phyloP scores from a whole-genome alignment of 2,888 invertebrate genomes.

The Athalia rosae region DNA sequence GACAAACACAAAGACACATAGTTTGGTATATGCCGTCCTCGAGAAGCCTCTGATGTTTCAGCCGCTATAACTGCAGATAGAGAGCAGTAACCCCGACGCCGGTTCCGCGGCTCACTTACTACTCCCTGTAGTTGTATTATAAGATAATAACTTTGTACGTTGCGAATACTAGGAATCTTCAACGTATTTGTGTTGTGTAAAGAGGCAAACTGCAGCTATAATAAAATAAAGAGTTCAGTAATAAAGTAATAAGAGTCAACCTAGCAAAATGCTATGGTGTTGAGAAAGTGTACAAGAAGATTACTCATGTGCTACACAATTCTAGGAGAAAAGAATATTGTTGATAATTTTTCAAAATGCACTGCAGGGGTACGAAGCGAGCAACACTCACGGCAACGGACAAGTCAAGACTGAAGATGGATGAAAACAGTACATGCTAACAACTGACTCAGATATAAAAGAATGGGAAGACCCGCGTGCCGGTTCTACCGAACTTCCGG shows the following conservation, averaged over 20 bases:
- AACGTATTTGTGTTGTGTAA: background rate
- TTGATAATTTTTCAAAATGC: background rate
- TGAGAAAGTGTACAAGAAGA: background rate
- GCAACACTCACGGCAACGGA: background rate
- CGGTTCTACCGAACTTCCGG: constrained; percentile 31
- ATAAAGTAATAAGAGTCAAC: background rate
- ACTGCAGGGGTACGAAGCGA: background rate
- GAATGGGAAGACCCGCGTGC: constrained; percentile 9
- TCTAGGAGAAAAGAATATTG: background rate
- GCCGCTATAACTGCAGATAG: constrained; percentile 12
- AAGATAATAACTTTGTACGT: constrained; percentile 34
- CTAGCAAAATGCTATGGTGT: background rate
- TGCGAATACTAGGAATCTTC: background rate
- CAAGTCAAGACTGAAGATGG: no score
- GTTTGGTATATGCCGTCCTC: background rate
- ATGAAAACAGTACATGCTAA: no score
- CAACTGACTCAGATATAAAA: background rate
- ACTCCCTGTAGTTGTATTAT: background rate
- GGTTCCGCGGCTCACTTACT: background rate
- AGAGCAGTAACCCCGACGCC: constrained; percentile 38
- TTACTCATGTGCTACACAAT: background rate
- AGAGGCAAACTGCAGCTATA: background rate
- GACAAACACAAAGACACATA: background rate
- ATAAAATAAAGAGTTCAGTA: background rate
- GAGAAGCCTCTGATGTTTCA: constrained; percentile 36